A percentile compares a stretch with the other conserved stretches of the same genome.
Evolutionary conservation across 2,797 vertebrate genomes (phyloP).

Genomic region (Chelmon rostratus): DNA sequence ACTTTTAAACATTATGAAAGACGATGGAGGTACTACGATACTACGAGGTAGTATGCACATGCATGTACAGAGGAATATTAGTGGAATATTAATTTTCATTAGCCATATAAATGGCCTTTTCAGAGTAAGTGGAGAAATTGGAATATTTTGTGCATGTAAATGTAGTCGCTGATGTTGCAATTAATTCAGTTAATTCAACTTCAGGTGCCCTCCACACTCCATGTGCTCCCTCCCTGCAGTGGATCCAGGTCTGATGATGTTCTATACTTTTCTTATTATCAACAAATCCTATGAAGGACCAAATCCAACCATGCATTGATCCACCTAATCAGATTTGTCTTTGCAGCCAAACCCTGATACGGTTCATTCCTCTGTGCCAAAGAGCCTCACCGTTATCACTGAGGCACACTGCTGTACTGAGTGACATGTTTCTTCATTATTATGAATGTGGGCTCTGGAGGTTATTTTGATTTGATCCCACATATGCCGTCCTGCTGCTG

Average conservation of each 20-base stretch:
- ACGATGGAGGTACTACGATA: too few species aligned
- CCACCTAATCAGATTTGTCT: not conserved
- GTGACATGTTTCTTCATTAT: not conserved
- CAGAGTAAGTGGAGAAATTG: too few species aligned
- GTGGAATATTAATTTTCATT: too few species aligned
- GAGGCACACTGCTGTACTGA: not conserved
- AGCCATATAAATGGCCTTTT: too few species aligned
- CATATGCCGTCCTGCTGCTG: not conserved
- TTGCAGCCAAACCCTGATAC: not conserved
- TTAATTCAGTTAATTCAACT: not conserved
- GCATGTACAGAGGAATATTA: too few species aligned
- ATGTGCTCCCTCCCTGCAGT: not conserved
- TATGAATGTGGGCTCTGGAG: not conserved
- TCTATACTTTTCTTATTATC: not conserved
- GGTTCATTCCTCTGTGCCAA: not conserved
- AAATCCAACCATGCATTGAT: not conserved
- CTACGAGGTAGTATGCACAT: too few species aligned
- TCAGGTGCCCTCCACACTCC: not conserved
- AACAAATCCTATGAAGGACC: not conserved
- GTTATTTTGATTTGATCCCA: not conserved
- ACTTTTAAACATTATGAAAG: too few species aligned
- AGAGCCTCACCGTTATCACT: not conserved
- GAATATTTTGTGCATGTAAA: too few species aligned
- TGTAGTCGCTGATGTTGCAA: too few species aligned
- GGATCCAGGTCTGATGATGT: not conserved